A percentile compares a stretch with the other conserved stretches of the same genome.
Evolutionary conservation across 1,140 invertebrate genomes (phyloP).

Genomic region (Zaprionus tsacasi): DNA sequence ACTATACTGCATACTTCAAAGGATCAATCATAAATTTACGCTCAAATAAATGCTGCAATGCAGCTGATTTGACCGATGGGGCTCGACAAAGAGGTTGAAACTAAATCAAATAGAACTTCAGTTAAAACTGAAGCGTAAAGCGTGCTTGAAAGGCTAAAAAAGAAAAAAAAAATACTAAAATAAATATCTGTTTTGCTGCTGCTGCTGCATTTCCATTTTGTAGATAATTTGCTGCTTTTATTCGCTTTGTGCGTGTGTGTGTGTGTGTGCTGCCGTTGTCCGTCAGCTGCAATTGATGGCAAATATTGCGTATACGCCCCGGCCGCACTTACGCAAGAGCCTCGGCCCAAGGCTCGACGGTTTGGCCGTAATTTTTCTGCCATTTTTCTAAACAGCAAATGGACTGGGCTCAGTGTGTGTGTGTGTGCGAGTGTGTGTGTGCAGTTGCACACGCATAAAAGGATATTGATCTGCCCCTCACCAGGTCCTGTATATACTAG

Average conservation of each 20-base stretch:
- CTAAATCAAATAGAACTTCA: conserved; percentile 74
- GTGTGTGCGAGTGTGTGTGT: conserved; percentile 8
- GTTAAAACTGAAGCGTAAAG: conserved; percentile 64
- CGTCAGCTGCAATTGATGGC: conserved; percentile 78
- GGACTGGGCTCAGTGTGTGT: conserved; percentile 49
- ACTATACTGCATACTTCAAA: conserved; percentile 47
- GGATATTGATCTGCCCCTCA: conserved; percentile 79
- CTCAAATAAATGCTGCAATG: conserved; percentile 60
- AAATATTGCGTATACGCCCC: conserved; percentile 79
- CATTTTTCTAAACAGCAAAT: conserved; percentile 70
- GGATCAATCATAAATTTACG: conserved; percentile 59
- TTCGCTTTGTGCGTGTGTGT: conserved; percentile 18
- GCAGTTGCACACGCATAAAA: conserved; percentile 74
- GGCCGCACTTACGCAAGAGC: conserved; percentile 63
- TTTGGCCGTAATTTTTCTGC: conserved; percentile 53
- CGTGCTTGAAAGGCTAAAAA: conserved; percentile 46
- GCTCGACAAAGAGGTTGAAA: conserved; percentile 48
- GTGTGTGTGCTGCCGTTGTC: conserved; percentile 28
- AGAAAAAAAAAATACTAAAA: conserved; percentile 53
- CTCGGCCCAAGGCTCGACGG: conserved; percentile 40
- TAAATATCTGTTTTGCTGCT: conserved; percentile 69
- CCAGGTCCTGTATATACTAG: conserved; percentile 25
- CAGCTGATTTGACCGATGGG: conserved; percentile 40
- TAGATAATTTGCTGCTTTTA: conserved; percentile 71
- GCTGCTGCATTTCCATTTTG: conserved; percentile 51